phyloP scores from a whole-genome alignment of 2,797 vertebrate species.

The Karalla daura region DNA sequence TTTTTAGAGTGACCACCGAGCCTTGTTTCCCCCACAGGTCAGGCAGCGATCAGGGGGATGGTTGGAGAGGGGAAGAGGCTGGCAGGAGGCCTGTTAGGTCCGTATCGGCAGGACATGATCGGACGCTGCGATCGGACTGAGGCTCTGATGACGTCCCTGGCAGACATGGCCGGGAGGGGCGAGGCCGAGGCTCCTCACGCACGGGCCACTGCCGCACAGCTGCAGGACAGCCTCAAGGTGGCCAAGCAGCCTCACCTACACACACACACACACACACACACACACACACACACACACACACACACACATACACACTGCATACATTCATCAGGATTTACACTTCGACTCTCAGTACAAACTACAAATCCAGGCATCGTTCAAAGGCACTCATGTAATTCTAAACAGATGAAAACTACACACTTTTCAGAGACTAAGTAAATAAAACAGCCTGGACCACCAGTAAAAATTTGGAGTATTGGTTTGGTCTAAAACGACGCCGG shows the following conservation, averaged over 20 bases:
- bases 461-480: neutral
- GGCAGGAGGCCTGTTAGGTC: slow-evolving; percentile 93
- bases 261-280: neutral
- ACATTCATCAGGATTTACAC: too few relatives aligned
- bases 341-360: too few relatives aligned
- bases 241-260: slow-evolving; percentile 10
- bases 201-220: slow-evolving; percentile 90
- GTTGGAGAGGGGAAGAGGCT: slow-evolving; percentile 94
- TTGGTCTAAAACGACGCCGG: neutral
- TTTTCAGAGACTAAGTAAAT: neutral
- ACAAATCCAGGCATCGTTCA: too few relatives aligned
- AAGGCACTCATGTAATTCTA: too few relatives aligned
- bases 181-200: slow-evolving; percentile 95
- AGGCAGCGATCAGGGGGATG: slow-evolving; percentile 97
- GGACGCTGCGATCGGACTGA: slow-evolving; percentile 95
- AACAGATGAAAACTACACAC: too few relatives aligned
- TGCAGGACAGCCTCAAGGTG: slow-evolving; percentile 96
- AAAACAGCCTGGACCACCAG: neutral
- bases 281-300: too few relatives aligned
- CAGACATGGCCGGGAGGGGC: slow-evolving; percentile 91
- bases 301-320: too few relatives aligned
- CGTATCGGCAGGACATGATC: slow-evolving; percentile 93
- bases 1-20: slow-evolving; percentile 13
- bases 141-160: slow-evolving; percentile 90
- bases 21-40: slow-evolving; percentile 82